phyloP scores from a whole-genome alignment of 1,140 invertebrate species.

The Caligus rogercresseyi region DNA sequence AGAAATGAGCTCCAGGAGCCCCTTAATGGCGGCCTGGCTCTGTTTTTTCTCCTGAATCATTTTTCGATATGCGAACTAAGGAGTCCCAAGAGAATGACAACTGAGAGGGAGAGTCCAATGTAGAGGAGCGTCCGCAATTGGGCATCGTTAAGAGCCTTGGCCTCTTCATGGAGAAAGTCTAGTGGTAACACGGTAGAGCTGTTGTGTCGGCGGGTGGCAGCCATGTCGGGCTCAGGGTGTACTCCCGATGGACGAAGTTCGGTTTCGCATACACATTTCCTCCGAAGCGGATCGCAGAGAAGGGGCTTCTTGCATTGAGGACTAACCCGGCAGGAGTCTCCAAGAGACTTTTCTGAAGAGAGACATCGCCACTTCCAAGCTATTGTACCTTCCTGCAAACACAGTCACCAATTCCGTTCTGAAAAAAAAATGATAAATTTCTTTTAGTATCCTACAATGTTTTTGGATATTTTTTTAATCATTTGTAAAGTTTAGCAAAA shows the following conservation, averaged over 20 bases:
- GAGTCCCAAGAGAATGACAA: not conserved
- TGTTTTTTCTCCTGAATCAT: not conserved
- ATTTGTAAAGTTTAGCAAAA: too few relatives aligned
- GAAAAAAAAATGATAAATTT: not conserved
- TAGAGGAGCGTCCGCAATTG: not conserved
- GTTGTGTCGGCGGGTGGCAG: not conserved
- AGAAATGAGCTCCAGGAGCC: not conserved
- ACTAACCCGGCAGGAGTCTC: not conserved
- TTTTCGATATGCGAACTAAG: not conserved
- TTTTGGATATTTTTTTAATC: too few relatives aligned
- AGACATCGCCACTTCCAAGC: not conserved
- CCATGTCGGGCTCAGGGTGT: not conserved
- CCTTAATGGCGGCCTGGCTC: not conserved
- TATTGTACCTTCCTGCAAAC: not conserved
- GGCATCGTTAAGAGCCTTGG: not conserved
- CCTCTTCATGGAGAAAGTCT: too few relatives aligned
- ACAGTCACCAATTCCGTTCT: not conserved
- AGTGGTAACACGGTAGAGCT: too few relatives aligned
- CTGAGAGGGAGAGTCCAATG: not conserved
- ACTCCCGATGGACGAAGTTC: not conserved
- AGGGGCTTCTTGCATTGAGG: not conserved
- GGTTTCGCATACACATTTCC: not conserved
- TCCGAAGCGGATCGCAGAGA: not conserved
- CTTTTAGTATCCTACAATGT: too few relatives aligned
- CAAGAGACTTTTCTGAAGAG: not conserved